Conservation (phyloP, 2,888 invertebrate species). For the Tetropium fuscum region DNA sequence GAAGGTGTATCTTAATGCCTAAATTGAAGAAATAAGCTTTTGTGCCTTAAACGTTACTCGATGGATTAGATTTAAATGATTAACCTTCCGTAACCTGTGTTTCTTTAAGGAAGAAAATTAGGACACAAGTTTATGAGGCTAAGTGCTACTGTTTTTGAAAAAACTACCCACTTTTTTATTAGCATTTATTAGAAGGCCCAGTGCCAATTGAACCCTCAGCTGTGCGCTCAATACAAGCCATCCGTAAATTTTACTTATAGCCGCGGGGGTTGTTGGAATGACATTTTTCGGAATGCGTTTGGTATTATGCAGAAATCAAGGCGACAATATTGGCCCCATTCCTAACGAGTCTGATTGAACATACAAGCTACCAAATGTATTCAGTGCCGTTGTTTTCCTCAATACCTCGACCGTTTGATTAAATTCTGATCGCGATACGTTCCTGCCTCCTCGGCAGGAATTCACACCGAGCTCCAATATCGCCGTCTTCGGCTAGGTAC, state of each 20-base stretch:
- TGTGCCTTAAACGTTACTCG: no score
- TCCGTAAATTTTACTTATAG: conserved; percentile 37
- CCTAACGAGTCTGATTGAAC: conserved; percentile 59
- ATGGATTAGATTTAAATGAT: no score
- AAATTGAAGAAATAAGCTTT: no score
- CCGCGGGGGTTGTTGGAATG: conserved; percentile 32
- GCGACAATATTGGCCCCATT: conserved; percentile 54
- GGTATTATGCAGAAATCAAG: conserved; percentile 53
- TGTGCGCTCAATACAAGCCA: conserved; percentile 38
- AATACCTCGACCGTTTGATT: conserved; percentile 63
- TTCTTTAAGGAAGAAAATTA: no score
- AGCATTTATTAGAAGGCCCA: neutral
- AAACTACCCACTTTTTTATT: neutral
- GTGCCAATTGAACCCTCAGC: conserved; percentile 1
- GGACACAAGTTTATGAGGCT: neutral
- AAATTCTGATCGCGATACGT: conserved; percentile 62
- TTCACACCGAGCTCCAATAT: conserved; percentile 54
- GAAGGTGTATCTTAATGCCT: no score
- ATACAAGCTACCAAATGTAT: conserved; percentile 54
- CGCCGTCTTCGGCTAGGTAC: conserved; percentile 41
- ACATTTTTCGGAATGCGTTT: conserved; percentile 41
- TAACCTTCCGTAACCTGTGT: no score
- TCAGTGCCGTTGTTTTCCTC: conserved; percentile 53
- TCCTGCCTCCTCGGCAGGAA: conserved; percentile 43
- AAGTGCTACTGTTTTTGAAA: neutral